These are phyloP conservation scores for Cataglyphis hispanica DNA, from an alignment of 1,140 invertebrate genomes.

Conservation along the genomic window DNA sequence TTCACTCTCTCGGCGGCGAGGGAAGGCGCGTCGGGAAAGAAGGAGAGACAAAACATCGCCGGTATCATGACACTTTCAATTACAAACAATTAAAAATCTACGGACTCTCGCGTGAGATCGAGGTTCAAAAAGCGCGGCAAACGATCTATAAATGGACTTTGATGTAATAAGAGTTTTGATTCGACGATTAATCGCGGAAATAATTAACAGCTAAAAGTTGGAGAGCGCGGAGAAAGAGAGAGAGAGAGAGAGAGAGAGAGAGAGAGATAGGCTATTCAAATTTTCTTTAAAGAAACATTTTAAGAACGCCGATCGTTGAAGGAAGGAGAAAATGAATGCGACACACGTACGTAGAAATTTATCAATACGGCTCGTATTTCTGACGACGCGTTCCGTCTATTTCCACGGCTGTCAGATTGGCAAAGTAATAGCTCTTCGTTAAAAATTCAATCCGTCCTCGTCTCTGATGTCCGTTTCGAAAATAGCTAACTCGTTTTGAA, in stretches of 20 bases:
- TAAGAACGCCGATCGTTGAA: not conserved
- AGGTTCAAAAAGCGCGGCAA: not conserved
- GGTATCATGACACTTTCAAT: not conserved
- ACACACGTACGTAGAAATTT: slow-evolving; percentile 49
- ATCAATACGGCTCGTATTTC: slow-evolving; percentile 60
- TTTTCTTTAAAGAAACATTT: not conserved
- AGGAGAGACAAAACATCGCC: not conserved
- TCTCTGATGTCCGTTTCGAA: slow-evolving; percentile 47
- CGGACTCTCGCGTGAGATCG: not conserved
- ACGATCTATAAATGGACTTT: not conserved
- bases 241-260: slow-evolving; percentile 38
- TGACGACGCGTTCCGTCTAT: slow-evolving; percentile 58
- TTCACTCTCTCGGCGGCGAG: not conserved
- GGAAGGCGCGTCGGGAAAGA: not conserved
- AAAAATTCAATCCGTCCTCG: slow-evolving; percentile 51
- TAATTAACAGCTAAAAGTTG: not conserved
- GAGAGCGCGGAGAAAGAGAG: slow-evolving; percentile 27
- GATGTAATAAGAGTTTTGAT: not conserved
- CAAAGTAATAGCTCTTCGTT: slow-evolving; percentile 59
- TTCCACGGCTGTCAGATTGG: slow-evolving; percentile 58
- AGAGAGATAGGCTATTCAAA: not conserved
- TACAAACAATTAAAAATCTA: not conserved
- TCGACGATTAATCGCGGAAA: not conserved
- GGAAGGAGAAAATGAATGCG: not conserved
- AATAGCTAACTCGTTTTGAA: slow-evolving; percentile 63